phyloP scores from a whole-genome alignment of 2,797 vertebrate genomes.

The Phoeniculus purpureus region DNA sequence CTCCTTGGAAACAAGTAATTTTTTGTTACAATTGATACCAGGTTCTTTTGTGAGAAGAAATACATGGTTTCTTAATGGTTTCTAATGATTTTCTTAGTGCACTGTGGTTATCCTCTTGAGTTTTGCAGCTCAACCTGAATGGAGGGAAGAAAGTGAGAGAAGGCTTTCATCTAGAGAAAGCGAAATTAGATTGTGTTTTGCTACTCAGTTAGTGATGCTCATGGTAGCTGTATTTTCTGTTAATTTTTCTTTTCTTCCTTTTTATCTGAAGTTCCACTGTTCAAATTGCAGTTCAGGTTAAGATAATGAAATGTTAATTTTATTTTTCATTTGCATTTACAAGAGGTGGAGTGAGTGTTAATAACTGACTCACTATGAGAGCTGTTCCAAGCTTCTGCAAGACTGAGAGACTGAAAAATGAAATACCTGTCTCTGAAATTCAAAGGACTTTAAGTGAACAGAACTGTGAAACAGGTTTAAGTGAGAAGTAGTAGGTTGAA shows the following conservation, averaged over 20 bases:
- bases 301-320: background rate
- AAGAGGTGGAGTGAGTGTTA: background rate
- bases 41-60: slow-evolving; percentile 12
- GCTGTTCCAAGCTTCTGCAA: background rate
- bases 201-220: background rate
- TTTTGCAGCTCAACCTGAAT: background rate
- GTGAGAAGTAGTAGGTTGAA: background rate
- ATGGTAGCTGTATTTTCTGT: background rate
- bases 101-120: background rate
- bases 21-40: slow-evolving; percentile 8
- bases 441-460: background rate
- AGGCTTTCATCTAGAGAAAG: background rate
- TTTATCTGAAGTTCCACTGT: background rate
- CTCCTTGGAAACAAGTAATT: background rate
- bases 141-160: background rate
- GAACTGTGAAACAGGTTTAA: background rate
- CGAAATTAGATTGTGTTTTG: background rate
- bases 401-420: background rate
- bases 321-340: background rate
- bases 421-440: background rate
- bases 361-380: background rate
- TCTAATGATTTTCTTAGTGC: background rate
- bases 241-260: background rate
- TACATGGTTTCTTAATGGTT: slow-evolving; percentile 14
- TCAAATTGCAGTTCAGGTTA: background rate